A percentile compares a stretch with the other conserved stretches of the same genome.
These are phyloP conservation scores for Machimus rusticus DNA, from an alignment of 2,888 invertebrate species.

Conservation along the genomic window DNA sequence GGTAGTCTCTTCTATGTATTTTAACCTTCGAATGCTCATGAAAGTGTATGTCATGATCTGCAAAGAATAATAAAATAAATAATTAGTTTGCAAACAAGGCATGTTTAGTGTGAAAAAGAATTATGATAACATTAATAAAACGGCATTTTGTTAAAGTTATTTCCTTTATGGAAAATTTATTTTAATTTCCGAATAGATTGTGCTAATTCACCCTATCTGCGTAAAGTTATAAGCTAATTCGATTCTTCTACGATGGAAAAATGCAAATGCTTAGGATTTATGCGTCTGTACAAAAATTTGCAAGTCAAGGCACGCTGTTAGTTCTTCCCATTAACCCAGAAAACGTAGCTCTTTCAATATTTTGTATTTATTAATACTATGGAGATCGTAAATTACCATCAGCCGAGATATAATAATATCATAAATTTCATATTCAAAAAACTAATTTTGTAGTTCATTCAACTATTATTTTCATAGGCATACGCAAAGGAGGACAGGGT, in stretches of 20 bases:
- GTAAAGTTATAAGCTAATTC: not conserved
- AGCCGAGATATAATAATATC: not conserved
- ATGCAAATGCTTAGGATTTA: not conserved
- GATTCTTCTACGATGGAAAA: not conserved
- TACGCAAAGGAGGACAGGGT: no score
- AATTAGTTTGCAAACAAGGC: not conserved
- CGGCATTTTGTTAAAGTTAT: not conserved
- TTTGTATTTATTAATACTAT: not conserved
- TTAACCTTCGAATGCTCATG: conserved; percentile 22
- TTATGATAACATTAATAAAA: not conserved
- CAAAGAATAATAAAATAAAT: not conserved
- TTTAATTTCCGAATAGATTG: not conserved
- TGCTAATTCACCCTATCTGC: not conserved
- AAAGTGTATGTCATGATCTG: not conserved
- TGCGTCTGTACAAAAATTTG: not conserved
- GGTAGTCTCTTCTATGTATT: conserved; percentile 32
- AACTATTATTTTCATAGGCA: not conserved
- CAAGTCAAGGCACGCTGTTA: not conserved
- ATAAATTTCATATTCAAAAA: not conserved
- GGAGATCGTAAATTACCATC: not conserved
- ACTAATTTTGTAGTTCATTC: not conserved
- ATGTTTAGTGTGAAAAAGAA: not conserved
- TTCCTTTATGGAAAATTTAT: not conserved
- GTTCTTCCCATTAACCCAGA: conserved; percentile 10
- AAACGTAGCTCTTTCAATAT: not conserved